phyloP scores from a whole-genome alignment of 30 jellyfish, hydroid and myxozoan genomes.

The Catostylus mosaicus region DNA sequence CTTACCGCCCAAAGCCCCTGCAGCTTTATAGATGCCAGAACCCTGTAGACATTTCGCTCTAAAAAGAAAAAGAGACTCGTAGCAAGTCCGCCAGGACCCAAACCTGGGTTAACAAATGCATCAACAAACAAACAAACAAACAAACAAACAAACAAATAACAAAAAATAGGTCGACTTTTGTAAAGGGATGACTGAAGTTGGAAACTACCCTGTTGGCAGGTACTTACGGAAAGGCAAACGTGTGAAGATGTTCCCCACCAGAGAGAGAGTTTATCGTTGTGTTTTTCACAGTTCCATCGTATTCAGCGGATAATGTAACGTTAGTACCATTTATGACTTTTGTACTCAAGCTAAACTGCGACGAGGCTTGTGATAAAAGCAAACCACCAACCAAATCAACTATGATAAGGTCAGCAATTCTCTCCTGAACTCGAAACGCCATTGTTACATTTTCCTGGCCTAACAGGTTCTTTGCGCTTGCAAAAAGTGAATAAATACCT shows the following conservation, averaged over 20 bases:
- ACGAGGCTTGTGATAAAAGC: conserved; percentile 7
- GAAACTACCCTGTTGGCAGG: too few relatives aligned
- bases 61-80: too few relatives aligned
- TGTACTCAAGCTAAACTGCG: neutral
- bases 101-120: too few relatives aligned
- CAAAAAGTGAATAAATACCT: conserved; percentile 22
- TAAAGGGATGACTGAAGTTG: too few relatives aligned
- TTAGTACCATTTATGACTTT: conserved; percentile 60
- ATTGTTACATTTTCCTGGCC: conserved; percentile 40
- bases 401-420: conserved; percentile 14
- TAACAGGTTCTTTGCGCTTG: conserved; percentile 34
- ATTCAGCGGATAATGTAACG: conserved; percentile 26
- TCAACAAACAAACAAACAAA: too few relatives aligned
- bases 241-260: conserved; percentile 4
- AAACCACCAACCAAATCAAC: neutral
- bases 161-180: too few relatives aligned
- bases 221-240: conserved; percentile 11
- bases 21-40: too few relatives aligned
- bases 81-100: too few relatives aligned
- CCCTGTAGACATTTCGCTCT: too few relatives aligned
- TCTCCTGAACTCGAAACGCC: conserved; percentile 41
- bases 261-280: neutral
- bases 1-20: too few relatives aligned
- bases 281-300: conserved; percentile 7
- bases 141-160: too few relatives aligned